phyloP scores from a whole-genome alignment of 2,113 vertebrate genomes.

The Madoqua kirkii region DNA sequence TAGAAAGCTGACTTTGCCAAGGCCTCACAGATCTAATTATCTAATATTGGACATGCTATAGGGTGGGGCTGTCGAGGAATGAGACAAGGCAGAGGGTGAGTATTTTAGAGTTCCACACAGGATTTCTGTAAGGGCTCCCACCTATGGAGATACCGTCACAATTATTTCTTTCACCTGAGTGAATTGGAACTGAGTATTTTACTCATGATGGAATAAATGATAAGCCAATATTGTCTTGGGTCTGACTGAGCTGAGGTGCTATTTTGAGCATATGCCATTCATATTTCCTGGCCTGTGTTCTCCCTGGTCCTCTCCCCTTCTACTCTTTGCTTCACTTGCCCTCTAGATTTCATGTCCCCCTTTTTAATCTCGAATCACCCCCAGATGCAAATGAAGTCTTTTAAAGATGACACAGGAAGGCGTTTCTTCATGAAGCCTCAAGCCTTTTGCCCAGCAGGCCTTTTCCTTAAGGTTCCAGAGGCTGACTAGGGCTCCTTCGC shows the following conservation, averaged over 20 bases:
- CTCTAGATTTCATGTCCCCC: neutral
- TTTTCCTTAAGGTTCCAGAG: neutral
- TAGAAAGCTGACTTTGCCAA: neutral
- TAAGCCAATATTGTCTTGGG: neutral
- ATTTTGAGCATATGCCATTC: fast-evolving
- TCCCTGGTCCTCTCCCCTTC: neutral
- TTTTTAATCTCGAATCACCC: neutral
- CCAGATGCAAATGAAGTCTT: neutral
- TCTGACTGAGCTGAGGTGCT: neutral
- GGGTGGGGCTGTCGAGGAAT: fast-evolving
- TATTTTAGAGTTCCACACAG: neutral
- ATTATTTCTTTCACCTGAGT: neutral
- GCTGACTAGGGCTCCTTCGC: neutral
- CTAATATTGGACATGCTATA: fast-evolving
- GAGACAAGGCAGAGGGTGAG: neutral
- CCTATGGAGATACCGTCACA: neutral
- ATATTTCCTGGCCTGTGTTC: fast-evolving
- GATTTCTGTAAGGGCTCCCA: neutral
- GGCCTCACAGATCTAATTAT: neutral
- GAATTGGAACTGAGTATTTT: neutral
- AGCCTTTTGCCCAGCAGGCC: neutral
- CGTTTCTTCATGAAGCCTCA: neutral
- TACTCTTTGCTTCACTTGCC: neutral
- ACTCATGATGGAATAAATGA: fast-evolving
- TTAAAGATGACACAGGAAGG: neutral